Base-by-base conservation (phyloP, 2,888 invertebrate genomes). In the Trissolcus brochymenae region DNA sequence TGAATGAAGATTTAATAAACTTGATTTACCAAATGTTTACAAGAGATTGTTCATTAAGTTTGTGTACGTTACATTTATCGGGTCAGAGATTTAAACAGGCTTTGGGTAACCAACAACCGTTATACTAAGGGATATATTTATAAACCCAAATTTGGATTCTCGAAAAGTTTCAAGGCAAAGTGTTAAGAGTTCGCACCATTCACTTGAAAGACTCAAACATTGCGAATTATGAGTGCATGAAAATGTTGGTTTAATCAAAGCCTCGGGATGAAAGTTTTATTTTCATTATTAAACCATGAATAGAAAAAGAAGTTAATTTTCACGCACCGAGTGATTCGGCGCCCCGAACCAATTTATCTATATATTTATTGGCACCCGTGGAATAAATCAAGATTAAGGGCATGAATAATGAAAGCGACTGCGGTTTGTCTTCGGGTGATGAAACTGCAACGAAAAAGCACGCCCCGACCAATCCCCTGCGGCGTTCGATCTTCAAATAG, bases 331-430 rank as follows among this genome's bases (percentile, higher is more conserved):
- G 35, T 35, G 35, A 16, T 14, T 4, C n/a, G 7, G 16, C 16
- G 16, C 14, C 11, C n/a, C 14, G 16, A n/a, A 46, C 46, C 16
- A 46, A 16, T 46, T n/a, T n/a, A 46, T 46, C n/a, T 46, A n/a
- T 16, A 16, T 16, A 46, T 46, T 46, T 46, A 46, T 46, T 46
- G 16, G 14, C 46, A 16, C 7, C 16, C n/a, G 46, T 53, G 6
- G 53, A 72, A 72, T 64, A 59, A 72, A 59, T 72, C 46, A 53
- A 57, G 71, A 72, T 72, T 72, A 72, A 64, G 53, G 51, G 54
- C 64, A 64, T 64, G 71, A 71, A 71, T 62, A 71, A 71, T 56
- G 62, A 62, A 71, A 62, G 35, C 55, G 57, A 66, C 57, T 29
- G 65, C 35, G 57, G 71, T 64, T 64, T 53, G 64, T 71, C 57